Conservation (phyloP, 2,797 vertebrate genomes). For the Hydrolagus colliei region DNA sequence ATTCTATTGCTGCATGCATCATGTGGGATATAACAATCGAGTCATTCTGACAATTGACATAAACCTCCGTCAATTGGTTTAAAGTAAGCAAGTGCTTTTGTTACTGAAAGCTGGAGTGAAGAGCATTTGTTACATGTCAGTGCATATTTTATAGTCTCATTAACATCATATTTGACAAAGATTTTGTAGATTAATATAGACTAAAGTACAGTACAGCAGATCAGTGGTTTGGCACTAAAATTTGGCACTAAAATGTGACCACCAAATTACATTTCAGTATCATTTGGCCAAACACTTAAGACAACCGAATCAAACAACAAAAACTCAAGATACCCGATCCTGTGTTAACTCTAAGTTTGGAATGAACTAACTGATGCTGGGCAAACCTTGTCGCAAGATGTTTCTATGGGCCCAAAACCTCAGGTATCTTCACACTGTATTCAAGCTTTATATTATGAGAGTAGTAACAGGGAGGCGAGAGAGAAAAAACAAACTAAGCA, state of each 20-base stretch:
- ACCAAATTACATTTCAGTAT: no score
- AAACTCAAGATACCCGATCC: not conserved
- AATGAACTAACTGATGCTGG: not conserved
- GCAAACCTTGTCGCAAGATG: no score
- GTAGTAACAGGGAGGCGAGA: no score
- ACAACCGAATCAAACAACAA: not conserved
- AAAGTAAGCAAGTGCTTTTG: not conserved
- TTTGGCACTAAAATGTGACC: not conserved
- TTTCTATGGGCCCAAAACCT: no score
- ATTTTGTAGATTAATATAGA: not conserved
- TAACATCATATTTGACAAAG: not conserved
- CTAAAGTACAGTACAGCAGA: no score
- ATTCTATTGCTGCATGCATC: no score
- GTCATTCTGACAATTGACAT: no score
- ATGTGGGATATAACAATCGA: no score
- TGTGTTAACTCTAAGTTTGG: not conserved
- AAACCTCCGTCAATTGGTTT: not conserved
- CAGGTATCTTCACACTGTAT: no score
- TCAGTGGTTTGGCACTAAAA: not conserved
- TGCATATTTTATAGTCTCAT: not conserved
- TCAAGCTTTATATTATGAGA: no score
- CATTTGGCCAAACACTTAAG: no score
- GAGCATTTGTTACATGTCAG: not conserved
- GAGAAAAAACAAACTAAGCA: no score
- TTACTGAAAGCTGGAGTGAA: not conserved